Evolutionary conservation across 2,888 invertebrate genomes (phyloP).

Genomic region (Pammene aurita): DNA sequence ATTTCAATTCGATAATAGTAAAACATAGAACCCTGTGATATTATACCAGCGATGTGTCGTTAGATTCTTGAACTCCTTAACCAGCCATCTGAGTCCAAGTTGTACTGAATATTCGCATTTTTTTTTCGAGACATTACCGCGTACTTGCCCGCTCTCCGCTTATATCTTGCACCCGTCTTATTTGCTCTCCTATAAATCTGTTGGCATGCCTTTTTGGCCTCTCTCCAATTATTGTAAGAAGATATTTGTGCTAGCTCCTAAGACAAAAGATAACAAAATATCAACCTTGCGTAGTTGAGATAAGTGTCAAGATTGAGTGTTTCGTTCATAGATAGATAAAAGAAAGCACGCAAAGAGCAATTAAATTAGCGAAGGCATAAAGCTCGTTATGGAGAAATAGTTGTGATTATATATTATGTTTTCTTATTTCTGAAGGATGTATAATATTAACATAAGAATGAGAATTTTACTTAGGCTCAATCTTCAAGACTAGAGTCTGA

Average conservation of each 20-base stretch:
- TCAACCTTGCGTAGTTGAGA: not conserved
- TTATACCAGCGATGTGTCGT: too few species aligned
- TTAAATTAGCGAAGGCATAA: conserved; percentile 2
- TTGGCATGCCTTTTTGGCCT: conserved; percentile 29
- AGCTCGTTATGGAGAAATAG: not conserved
- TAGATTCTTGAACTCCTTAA: too few species aligned
- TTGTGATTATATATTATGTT: not conserved
- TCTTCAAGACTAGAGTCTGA: too few species aligned
- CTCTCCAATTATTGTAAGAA: conserved; percentile 27
- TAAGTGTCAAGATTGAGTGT: not conserved
- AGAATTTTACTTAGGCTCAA: too few species aligned
- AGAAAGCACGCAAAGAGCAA: not conserved
- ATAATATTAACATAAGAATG: too few species aligned
- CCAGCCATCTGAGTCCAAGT: too few species aligned
- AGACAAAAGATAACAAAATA: not conserved
- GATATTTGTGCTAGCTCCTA: conserved; percentile 15
- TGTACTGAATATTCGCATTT: too few species aligned
- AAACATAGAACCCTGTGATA: too few species aligned
- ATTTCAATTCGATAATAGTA: too few species aligned
- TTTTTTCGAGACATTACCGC: too few species aligned
- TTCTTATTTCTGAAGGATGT: too few species aligned
- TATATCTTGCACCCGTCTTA: not conserved
- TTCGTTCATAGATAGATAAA: not conserved
- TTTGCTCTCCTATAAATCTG: conserved; percentile 24
- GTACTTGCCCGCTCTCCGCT: not conserved